Base-by-base conservation (phyloP, 2,888 invertebrate genomes). In the Ligdia adustata region DNA sequence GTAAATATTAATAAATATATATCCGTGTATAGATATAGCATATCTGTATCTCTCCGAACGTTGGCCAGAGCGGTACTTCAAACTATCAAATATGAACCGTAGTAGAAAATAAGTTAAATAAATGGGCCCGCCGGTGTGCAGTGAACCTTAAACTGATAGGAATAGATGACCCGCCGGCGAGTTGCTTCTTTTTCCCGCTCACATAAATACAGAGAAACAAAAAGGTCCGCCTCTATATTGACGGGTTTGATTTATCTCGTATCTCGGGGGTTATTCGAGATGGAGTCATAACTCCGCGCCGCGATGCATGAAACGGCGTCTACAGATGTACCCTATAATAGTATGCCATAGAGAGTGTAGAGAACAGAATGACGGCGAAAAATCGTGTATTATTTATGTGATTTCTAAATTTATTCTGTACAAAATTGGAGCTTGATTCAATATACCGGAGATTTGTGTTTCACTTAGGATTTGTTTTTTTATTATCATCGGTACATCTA, bases 131-230 rank as follows among this genome's bases (percentile, higher is more conserved):
- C 46, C 48, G 50, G 49, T 60, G 66, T 66, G 66, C 62, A 55
- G 57, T 57, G 62, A 66, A 62, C 66, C 64, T 63, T 62, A 59
- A 56, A 67, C 60, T 65, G 72, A 75, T 75, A 64, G 68, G 63
- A 66, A 69, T 60, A 65, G 66, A 72, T 74, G 70, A 65, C 69
- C 72, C 57, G 32, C 42, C 66, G 69, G 67, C 70, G 69, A 75
- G 64, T 73, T 73, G 68, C 68, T 66, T 65, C 68, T 72, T 66
- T 69, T 70, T 66, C 66, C 69, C 64, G 55, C 58, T 59, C 64
- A 71, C 71, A 75, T 49, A 49, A 49, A 78, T 78, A 77, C 69
- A 69, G 62, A 64, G 67, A 71, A 78, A 72, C 75, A 75, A 74
- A 67, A 67, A 67, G 59, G 65, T 57, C 51, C 57, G 55, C 53